Conservation (phyloP, 1,140 invertebrate genomes). For the Drosophila seguyi region DNA sequence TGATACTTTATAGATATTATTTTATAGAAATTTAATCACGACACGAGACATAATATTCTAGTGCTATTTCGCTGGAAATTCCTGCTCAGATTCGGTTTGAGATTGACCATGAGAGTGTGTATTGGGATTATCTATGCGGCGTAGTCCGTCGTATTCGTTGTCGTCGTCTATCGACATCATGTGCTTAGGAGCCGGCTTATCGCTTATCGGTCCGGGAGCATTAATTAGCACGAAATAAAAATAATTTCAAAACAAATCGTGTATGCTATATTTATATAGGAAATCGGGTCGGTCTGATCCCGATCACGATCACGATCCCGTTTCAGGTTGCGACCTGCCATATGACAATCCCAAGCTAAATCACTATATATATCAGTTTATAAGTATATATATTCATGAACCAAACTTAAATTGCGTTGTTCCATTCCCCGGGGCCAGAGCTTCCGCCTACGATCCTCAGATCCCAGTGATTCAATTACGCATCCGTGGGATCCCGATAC, state of each 20-base stretch:
- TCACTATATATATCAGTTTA: neutral
- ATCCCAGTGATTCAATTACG: constrained; percentile 28
- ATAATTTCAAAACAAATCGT: constrained; percentile 50
- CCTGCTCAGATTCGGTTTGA: constrained; percentile 6
- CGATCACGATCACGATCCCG: constrained; percentile 1
- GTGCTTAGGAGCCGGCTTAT: constrained; percentile 1
- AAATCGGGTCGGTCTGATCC: constrained; percentile 17
- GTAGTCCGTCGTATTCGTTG: neutral
- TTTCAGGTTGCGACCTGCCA: constrained; percentile 6
- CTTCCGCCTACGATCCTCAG: constrained; percentile 29
- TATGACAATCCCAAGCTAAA: constrained; percentile 1
- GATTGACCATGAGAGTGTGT: constrained; percentile 32
- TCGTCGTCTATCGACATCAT: constrained; percentile 14
- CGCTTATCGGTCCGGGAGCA: constrained; percentile 37
- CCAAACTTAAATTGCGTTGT: constrained; percentile 25
- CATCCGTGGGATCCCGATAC: constrained; percentile 10
- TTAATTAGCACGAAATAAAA: constrained; percentile 48
- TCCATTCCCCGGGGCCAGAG: neutral
- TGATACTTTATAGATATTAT: neutral
- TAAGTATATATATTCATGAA: neutral
- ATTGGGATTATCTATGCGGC: constrained; percentile 31
- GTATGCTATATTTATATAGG: constrained; percentile 18
- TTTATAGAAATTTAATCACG: neutral
- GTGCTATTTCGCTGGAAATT: neutral
- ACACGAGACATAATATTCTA: neutral